Evolutionary conservation across 64 coral and sea anemone genomes (phyloP), one percentile per base, ranked within the genome.

Genomic region (Dendrophyllia cribrosa): DNA sequence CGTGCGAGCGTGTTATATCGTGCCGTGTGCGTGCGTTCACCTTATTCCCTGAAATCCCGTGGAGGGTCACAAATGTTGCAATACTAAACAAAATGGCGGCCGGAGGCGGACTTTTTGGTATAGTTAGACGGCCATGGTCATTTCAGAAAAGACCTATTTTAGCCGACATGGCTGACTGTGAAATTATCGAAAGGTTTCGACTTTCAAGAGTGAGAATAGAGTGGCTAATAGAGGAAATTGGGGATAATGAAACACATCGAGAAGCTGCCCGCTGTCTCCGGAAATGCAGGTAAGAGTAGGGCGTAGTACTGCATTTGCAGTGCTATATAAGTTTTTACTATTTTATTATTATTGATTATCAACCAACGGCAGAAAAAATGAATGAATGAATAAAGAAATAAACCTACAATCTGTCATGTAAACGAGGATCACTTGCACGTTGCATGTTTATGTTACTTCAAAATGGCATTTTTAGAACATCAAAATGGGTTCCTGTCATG

Each of bases 111-210:
- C 8, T 74, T 74, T 74, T 74, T 49, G 70, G 26, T 44, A 7
- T 74, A 9, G 70, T 9, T 3, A 74, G 70, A 46, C 7, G 43
- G 9, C 74, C 74, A 51, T 46, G 48, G 6, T 19, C 74, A 7
- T 76, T 2, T n/a, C 45, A 76, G 7, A 76, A 22, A 17, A 5
- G 46, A 17, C 74, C 49, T 1, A n/a, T 17, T 76, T 13, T 76
- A 7, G 74, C 74, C 74, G 50, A 76, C 20, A 76, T 76, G 74
- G 16, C 74, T 52, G 74, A 76, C 13, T 75, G 72, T 49, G 15
- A 75, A n/a, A 17, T 46, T 16, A 48, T 75, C 14, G 72, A 50
- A 49, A 46, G 72, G 13, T 75, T 75, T 15, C 43, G 72, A 5
- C 48, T 52, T 1, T 52, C 74, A 1, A 2, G 15, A 14, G 74